Evolutionary conservation across 1,140 invertebrate species (phyloP).

Genomic region (Trigoniulus corallinus): DNA sequence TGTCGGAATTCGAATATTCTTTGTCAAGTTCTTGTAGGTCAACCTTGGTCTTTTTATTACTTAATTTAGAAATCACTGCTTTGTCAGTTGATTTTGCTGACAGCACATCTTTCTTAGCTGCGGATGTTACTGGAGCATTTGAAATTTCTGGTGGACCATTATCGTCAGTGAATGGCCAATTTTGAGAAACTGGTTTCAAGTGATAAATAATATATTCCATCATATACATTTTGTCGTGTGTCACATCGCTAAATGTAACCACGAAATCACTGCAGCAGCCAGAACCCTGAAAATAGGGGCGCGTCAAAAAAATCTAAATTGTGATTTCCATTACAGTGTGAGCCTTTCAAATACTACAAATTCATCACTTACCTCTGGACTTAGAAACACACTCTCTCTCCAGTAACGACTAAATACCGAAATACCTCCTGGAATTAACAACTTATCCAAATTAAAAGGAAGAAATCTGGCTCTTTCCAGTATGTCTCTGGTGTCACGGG

Average conservation of each 20-base stretch:
- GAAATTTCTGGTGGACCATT: too few species aligned
- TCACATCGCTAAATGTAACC: constrained; percentile 29
- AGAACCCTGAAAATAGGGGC: constrained; percentile 20
- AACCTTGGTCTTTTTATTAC: too few species aligned
- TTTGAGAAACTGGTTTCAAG: constrained; percentile 9
- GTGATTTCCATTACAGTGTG: not conserved
- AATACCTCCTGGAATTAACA: constrained; percentile 16
- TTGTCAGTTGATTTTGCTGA: too few species aligned
- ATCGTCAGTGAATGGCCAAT: not conserved
- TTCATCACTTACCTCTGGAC: constrained; percentile 11
- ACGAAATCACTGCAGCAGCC: constrained; percentile 30
- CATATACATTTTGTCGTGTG: constrained; percentile 24
- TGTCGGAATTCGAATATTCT: too few species aligned
- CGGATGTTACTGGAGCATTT: too few species aligned
- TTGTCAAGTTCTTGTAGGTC: too few species aligned
- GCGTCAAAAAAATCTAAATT: too few species aligned
- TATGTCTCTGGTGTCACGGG: constrained; percentile 15
- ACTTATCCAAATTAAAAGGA: constrained; percentile 14
- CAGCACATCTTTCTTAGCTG: too few species aligned
- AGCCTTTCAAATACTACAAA: not conserved
- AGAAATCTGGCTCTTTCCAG: constrained; percentile 14
- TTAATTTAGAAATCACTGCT: too few species aligned
- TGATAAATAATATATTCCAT: constrained; percentile 17
- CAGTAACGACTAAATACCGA: constrained; percentile 17
- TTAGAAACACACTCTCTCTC: constrained; percentile 14